These are phyloP conservation scores for Microplitis deprimator DNA, from an alignment of 2,888 invertebrate genomes.

Conservation along the genomic window DNA sequence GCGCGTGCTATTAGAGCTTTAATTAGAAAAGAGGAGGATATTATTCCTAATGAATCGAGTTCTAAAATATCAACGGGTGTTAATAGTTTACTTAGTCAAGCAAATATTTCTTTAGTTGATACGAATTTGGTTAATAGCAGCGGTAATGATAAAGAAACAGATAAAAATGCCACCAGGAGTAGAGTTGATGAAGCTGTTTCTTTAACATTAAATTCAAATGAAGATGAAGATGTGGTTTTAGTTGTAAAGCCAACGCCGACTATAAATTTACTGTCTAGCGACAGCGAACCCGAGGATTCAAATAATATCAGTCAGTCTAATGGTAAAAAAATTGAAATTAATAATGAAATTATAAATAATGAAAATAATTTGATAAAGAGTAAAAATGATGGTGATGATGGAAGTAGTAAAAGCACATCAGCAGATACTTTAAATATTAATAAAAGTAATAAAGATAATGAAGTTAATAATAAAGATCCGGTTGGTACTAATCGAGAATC, in stretches of 20 bases:
- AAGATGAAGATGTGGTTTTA: conserved; percentile 69
- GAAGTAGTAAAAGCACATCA: conserved; percentile 36
- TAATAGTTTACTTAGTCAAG: conserved; percentile 32
- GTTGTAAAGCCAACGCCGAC: conserved; percentile 67
- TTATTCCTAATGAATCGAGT: conserved; percentile 54
- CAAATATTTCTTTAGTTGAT: not conserved
- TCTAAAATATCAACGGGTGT: conserved; percentile 35
- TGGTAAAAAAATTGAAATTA: conserved; percentile 48
- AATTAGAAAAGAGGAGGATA: conserved; percentile 68
- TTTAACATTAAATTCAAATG: conserved; percentile 45
- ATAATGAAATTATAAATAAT: conserved; percentile 10
- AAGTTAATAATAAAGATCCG: conserved; percentile 22
- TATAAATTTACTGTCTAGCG: conserved; percentile 67
- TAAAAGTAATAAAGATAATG: conserved; percentile 22
- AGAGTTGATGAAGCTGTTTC: conserved; percentile 29
- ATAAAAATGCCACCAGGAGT: not conserved
- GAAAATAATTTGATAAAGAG: not conserved
- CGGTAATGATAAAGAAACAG: not conserved
- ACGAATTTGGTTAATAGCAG: not conserved
- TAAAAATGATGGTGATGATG: conserved; percentile 23
- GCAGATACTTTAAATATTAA: not conserved
- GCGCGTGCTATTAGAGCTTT: conserved; percentile 75
- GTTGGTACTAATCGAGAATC: conserved; percentile 15
- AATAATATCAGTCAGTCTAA: conserved; percentile 49
- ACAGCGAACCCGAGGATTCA: conserved; percentile 56